Percentiles rank a stretch among this genome's conserved stretches.
phyloP scores from a whole-genome alignment of 2,888 invertebrate genomes.

The Carterocephalus palaemon region DNA sequence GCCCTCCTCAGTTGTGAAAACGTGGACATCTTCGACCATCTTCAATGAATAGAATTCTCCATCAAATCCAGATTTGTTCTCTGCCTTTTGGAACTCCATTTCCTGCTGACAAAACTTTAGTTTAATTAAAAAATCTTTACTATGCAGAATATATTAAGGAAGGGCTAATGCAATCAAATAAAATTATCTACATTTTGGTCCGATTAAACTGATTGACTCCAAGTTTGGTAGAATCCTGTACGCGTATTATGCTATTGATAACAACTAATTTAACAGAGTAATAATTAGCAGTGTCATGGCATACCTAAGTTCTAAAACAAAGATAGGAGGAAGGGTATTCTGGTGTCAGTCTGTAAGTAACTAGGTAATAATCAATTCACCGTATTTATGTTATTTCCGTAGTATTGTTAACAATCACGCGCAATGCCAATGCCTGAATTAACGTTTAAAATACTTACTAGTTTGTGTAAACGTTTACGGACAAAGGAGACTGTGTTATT shows the following conservation, averaged over 20 bases:
- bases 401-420: constrained; percentile 2
- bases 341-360: neutral
- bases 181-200: constrained; percentile 2
- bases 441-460: too few species aligned
- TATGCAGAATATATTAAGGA: too few species aligned
- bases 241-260: too few species aligned
- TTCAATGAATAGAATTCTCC: constrained; percentile 97
- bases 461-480: too few species aligned
- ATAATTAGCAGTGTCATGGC: too few species aligned
- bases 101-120: constrained; percentile 39
- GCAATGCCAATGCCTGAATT: too few species aligned
- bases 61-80: constrained; percentile 84
- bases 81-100: constrained; percentile 41
- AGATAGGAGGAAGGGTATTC: constrained; percentile 3
- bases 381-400: constrained; percentile 3
- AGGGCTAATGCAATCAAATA: too few species aligned
- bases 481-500: too few species aligned
- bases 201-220: neutral
- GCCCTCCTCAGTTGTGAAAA: constrained; percentile 93
- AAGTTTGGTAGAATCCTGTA: too few species aligned
- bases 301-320: too few species aligned
- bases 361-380: neutral
- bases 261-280: too few species aligned
- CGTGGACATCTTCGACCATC: constrained; percentile 92
- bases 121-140: too few species aligned